Conservation (phyloP, 2,797 vertebrate genomes). For the Melanotaenia maccullochi region DNA sequence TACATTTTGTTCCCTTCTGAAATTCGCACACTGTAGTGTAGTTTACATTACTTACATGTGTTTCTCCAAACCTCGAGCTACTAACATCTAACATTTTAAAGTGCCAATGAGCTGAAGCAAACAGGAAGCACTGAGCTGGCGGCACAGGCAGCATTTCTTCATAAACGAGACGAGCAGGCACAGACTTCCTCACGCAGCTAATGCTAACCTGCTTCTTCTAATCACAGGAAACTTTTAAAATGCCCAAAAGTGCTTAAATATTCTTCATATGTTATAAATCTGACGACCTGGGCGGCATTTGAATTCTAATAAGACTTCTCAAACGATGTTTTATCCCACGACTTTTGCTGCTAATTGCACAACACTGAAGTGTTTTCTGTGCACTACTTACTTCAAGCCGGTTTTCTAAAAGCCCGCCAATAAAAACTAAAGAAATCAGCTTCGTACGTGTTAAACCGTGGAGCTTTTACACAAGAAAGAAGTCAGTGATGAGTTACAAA, state of each 20-base stretch:
- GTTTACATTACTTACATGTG: conserved; percentile 33
- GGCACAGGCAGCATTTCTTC: conserved; percentile 40
- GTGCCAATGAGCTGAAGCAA: conserved; percentile 76
- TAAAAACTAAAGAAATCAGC: not conserved
- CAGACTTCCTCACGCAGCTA: conserved; percentile 46
- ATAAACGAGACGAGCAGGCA: not conserved
- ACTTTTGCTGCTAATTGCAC: conserved; percentile 14
- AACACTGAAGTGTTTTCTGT: conserved; percentile 11
- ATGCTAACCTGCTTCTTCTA: conserved; percentile 48
- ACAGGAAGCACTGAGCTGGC: conserved; percentile 63
- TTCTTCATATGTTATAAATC: conserved; percentile 50
- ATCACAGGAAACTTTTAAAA: conserved; percentile 35
- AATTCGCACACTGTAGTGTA: conserved; percentile 31
- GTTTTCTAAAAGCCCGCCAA: conserved; percentile 32
- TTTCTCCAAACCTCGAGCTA: conserved; percentile 26
- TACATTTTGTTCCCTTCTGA: conserved; percentile 45
- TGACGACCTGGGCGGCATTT: conserved; percentile 15
- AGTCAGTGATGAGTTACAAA: conserved; percentile 44
- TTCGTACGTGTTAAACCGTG: not conserved
- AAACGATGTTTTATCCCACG: conserved; percentile 11
- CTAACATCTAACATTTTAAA: conserved; percentile 72
- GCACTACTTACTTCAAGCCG: conserved; percentile 22
- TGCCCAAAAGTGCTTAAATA: conserved; percentile 41
- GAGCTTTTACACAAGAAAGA: conserved; percentile 12
- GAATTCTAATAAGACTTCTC: not conserved